Conservation (phyloP, 2,797 vertebrate genomes). For the Enteromius mattozi region DNA sequence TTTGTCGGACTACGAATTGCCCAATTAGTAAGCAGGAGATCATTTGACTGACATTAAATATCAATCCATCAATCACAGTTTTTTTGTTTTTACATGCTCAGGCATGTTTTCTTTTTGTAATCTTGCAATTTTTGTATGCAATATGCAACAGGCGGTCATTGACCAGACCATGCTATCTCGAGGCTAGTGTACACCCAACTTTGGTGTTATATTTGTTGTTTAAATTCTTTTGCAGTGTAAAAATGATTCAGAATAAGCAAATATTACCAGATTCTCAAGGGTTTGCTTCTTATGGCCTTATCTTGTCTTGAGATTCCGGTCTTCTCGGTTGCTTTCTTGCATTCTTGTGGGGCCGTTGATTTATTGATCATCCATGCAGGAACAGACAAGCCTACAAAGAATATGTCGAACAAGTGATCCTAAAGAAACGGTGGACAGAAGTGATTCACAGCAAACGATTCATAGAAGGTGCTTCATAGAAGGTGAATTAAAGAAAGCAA, state of each 20-base stretch:
- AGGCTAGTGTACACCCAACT: not conserved
- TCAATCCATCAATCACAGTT: not conserved
- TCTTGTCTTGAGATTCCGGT: slow-evolving; percentile 20
- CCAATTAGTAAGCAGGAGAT: not conserved
- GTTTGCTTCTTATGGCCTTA: slow-evolving; percentile 7
- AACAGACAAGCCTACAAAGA: slow-evolving; percentile 27
- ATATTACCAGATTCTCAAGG: not conserved
- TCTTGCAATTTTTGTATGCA: not conserved
- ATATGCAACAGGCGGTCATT: not conserved
- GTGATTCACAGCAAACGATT: slow-evolving; percentile 3
- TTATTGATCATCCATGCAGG: slow-evolving; percentile 31
- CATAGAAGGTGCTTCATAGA: not conserved
- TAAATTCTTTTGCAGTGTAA: not conserved
- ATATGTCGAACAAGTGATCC: slow-evolving; percentile 4
- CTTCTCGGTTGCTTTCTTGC: not conserved
- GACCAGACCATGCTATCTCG: not conserved
- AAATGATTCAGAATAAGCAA: not conserved
- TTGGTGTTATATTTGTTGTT: not conserved
- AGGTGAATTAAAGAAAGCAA: slow-evolving; percentile 1
- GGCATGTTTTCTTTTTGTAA: not conserved
- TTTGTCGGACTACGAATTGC: not conserved
- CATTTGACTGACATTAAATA: not conserved
- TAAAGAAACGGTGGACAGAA: not conserved
- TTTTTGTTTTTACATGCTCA: not conserved
- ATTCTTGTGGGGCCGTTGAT: not conserved